phyloP scores from a whole-genome alignment of 37 sponge, comb jelly and placozoan genomes.

The Mnemiopsis leidyi region DNA sequence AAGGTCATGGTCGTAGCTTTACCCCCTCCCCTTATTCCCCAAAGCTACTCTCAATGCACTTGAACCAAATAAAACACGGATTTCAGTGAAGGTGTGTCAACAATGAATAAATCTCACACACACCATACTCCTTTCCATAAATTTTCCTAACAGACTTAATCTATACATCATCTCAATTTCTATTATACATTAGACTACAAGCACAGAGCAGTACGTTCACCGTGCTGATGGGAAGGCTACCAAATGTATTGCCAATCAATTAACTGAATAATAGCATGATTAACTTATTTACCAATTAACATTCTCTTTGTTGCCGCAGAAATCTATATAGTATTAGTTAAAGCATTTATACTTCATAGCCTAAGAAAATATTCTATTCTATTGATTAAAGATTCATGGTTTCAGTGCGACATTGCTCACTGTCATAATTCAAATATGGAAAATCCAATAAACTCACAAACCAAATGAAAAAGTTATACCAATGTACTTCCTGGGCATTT shows the following conservation, averaged over 20 bases:
- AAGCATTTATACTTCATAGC: too few species aligned
- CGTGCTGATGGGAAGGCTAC: too few species aligned
- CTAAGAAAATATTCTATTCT: too few species aligned
- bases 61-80: neutral
- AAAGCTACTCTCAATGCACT: too few species aligned
- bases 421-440: neutral
- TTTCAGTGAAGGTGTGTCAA: neutral
- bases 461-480: too few species aligned
- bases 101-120: neutral
- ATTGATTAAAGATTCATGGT: too few species aligned
- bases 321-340: neutral
- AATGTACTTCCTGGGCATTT: too few species aligned
- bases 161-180: neutral
- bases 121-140: neutral
- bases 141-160: neutral
- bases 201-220: too few species aligned
- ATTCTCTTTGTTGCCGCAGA: neutral
- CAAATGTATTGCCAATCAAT: neutral
- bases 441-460: too few species aligned
- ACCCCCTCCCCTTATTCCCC: too few species aligned
- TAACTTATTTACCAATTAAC: neutral
- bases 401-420: too few species aligned
- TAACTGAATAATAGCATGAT: neutral
- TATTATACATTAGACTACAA: neutral
- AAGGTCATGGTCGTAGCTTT: too few species aligned